Evolutionary conservation across 2,888 invertebrate species (phyloP), one percentile per base, ranked within the genome.

Genomic region (Drosophila sordidapex): DNA sequence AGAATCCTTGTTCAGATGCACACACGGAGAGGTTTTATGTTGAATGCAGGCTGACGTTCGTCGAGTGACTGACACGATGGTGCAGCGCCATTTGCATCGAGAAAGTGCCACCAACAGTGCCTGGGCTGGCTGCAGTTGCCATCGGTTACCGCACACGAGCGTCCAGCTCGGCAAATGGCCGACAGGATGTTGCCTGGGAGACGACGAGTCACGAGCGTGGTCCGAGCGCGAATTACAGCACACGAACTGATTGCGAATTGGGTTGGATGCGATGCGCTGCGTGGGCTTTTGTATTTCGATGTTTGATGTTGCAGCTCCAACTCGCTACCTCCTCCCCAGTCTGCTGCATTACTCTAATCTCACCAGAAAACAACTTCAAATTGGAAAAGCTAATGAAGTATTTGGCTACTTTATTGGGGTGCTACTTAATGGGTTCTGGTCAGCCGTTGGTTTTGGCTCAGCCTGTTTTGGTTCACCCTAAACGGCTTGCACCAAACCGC

Each of bases 1-100:
- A 61, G 29, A 25, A 49, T 65, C 36, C 54, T 60, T 21, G 10
- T 7, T 36, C 48, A 3, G 31, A 15, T 18, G 59, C 36, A 46
- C 52, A 69, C 27, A 69, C 59, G 49, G 68, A 36, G 61, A 81
- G 72, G 62, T 68, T 48, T 52, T 36, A 76, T 74, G 89, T 90
- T 90, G 89, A 83, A 81, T 90, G 87, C 90, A 81, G 84, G 57
- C 77, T 80, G 90, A 90, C 76, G 68, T 69, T 86, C 90, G 84
- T 90, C 75, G 77, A 79, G 60, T 78, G 81, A 89, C 89, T 89
- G 87, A 74, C 60, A 59, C 76, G 58, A 69, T 21, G 73, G 49
- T 87, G 88, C 85, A 87, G 27, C 63, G 70, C 62, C 65, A 78
- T 85, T 87, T 85, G 85, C 85, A 86, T 71, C 60, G 76, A 43